phyloP scores from a whole-genome alignment of 1,140 invertebrate species.

The Drosophila tropicalis region DNA sequence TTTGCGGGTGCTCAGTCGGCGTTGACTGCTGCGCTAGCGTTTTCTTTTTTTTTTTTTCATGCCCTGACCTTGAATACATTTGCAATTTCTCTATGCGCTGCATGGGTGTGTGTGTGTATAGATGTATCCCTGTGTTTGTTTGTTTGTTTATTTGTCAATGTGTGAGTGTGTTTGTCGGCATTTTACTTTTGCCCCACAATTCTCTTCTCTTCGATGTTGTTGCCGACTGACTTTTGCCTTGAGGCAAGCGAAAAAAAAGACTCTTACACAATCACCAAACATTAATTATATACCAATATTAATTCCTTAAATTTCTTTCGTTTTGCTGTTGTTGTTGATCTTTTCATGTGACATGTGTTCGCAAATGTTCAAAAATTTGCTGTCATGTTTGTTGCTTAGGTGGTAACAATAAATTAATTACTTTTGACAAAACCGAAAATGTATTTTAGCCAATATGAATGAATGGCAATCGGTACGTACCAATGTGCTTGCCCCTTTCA shows the following conservation, averaged over 20 bases:
- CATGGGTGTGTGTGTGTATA: slow-evolving; percentile 22
- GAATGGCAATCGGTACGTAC: neutral
- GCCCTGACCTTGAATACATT: slow-evolving; percentile 79
- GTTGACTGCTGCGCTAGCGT: slow-evolving; percentile 38
- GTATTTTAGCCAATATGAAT: neutral
- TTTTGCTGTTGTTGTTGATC: slow-evolving; percentile 7
- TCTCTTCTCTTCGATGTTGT: slow-evolving; percentile 14
- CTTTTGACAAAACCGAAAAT: slow-evolving; percentile 32
- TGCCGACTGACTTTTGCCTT: slow-evolving; percentile 18
- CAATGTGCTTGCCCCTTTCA: neutral
- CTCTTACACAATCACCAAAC: slow-evolving; percentile 26
- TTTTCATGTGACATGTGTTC: slow-evolving; percentile 40
- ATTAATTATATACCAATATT: slow-evolving; percentile 10
- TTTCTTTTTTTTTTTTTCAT: slow-evolving; percentile 35
- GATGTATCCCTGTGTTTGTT: slow-evolving; percentile 28
- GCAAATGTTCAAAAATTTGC: slow-evolving; percentile 38
- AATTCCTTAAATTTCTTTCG: neutral
- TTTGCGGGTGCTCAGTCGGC: slow-evolving; percentile 21
- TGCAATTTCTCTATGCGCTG: slow-evolving; percentile 69
- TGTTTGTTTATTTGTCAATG: slow-evolving; percentile 13
- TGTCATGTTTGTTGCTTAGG: slow-evolving; percentile 61
- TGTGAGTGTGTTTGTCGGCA: slow-evolving; percentile 46
- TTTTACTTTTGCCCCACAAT: slow-evolving; percentile 17
- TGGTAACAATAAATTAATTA: slow-evolving; percentile 58
- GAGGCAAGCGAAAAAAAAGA: neutral